Evolutionary conservation across 2,113 vertebrate genomes (phyloP).

Genomic region (Notothenia coriiceps): DNA sequence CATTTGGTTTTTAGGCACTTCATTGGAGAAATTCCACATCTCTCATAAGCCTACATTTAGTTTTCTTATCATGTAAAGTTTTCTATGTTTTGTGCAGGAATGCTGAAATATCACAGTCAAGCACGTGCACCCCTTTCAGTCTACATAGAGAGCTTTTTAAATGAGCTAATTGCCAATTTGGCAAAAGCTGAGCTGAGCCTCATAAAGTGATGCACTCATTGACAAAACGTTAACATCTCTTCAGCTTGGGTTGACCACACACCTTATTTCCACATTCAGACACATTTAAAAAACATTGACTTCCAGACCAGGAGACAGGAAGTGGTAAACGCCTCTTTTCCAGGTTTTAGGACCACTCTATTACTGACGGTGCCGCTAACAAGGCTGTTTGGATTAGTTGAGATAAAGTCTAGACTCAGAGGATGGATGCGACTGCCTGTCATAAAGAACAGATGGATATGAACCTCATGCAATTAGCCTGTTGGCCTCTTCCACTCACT

Average conservation of each 20-base stretch:
- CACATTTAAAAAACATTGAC: too few relatives aligned
- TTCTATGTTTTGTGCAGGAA: neutral
- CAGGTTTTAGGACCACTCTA: too few relatives aligned
- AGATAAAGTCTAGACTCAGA: slow-evolving; percentile 14
- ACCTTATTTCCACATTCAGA: too few relatives aligned
- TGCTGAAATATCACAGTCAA: neutral
- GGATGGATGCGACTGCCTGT: neutral
- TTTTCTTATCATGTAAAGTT: neutral
- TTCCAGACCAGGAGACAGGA: too few relatives aligned
- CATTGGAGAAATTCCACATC: neutral
- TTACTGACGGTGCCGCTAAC: neutral
- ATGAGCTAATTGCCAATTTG: slow-evolving; percentile 2
- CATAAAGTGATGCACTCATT: neutral
- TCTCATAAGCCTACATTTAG: neutral
- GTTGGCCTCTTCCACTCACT: neutral
- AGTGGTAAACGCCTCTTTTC: too few relatives aligned
- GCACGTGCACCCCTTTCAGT: neutral
- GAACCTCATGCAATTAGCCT: neutral
- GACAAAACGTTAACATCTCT: too few relatives aligned
- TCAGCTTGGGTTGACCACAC: too few relatives aligned
- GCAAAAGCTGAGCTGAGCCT: neutral
- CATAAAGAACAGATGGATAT: slow-evolving; percentile 10
- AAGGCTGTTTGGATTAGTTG: neutral
- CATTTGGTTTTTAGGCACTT: neutral
- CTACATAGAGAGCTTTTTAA: slow-evolving; percentile 1